Evolutionary conservation across 2,888 invertebrate genomes (phyloP).

Genomic region (Torymus auratus): DNA sequence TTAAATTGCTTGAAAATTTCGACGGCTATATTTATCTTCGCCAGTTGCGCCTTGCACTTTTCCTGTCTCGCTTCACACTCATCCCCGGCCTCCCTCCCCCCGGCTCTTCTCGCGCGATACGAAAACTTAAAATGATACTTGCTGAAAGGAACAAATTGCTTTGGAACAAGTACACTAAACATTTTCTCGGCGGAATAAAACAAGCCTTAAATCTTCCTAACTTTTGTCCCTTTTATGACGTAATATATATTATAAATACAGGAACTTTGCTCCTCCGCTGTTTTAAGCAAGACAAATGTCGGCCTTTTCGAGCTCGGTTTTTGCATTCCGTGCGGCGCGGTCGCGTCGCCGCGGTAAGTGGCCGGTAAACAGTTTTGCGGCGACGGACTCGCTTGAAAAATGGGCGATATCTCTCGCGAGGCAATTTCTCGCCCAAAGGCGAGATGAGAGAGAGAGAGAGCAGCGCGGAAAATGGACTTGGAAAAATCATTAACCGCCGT

Average conservation of each 20-base stretch:
- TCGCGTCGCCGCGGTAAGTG: no score
- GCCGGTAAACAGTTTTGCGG: no score
- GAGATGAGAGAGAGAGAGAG: no score
- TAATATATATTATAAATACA: slow-evolving; percentile 12
- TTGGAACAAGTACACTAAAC: slow-evolving; percentile 38
- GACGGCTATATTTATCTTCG: slow-evolving; percentile 43
- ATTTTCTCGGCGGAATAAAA: slow-evolving; percentile 7
- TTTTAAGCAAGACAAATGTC: slow-evolving; percentile 23
- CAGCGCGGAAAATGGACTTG: no score
- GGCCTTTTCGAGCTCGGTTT: background rate
- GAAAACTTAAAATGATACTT: slow-evolving; percentile 43
- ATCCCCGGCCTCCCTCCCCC: no score
- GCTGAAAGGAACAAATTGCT: slow-evolving; percentile 46
- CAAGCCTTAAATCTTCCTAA: slow-evolving; percentile 18
- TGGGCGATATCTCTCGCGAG: no score
- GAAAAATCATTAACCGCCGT: background rate
- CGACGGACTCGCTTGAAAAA: no score
- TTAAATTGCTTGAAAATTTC: slow-evolving; percentile 51
- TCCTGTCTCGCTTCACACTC: background rate
- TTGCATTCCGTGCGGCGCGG: background rate
- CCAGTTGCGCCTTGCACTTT: slow-evolving; percentile 9
- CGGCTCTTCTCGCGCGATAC: background rate
- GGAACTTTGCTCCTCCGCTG: background rate
- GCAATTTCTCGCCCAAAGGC: no score
- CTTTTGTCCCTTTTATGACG: background rate